Base-by-base conservation (phyloP, 2,888 invertebrate species). In the Heteromurus nitidus region DNA sequence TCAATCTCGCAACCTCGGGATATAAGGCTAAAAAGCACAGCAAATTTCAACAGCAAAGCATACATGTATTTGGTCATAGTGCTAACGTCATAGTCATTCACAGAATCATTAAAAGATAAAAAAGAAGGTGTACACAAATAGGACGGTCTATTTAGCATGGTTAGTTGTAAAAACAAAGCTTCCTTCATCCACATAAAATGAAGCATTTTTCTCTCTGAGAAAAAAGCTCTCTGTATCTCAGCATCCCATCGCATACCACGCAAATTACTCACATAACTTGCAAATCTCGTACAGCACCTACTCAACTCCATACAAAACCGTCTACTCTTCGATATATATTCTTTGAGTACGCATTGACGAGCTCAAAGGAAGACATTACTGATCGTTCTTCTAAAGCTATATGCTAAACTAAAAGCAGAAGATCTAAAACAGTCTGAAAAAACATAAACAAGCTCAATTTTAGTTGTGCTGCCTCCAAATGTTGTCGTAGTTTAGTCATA, bases 191-290 rank as follows among this genome's bases (percentile, higher is more conserved):
- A 53, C 30, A 30, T 47, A 53, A 62, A 36, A 36, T 36, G 36
- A 36, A 36, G 36, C 36, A 36, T n/a, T n/a, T n/a, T n/a, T n/a
- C n/a, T n/a, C n/a, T n/a, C n/a, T n/a, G n/a, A n/a, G 36, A 18
- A 20, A 22, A 20, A 50, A 50, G 18, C 3, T 47, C 18, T 20
- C 13, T 58, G n/a, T 68, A 55, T 70, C 53, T 55, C 11, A 9
- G 26, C 64, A 68, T 53, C 50, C 7, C 55, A 42, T 80, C 62
- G 75, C 80, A 74, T 75, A 75, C 80, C 80, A 81, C 28, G 22
- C 69, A 67, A 36, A 74, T 81, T 75, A 81, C 70, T 81, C 80
- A 53, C 65, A 69, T 60, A 50, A 62, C 55, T 67, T 16, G 65
- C 22, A 26, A 11, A 42, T n/a, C n/a, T n/a, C n/a, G n/a, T n/a